Percentiles rank a stretch among this genome's conserved stretches.
phyloP scores from a whole-genome alignment of 1,140 invertebrate genomes.

The Diachasma alloeum region DNA sequence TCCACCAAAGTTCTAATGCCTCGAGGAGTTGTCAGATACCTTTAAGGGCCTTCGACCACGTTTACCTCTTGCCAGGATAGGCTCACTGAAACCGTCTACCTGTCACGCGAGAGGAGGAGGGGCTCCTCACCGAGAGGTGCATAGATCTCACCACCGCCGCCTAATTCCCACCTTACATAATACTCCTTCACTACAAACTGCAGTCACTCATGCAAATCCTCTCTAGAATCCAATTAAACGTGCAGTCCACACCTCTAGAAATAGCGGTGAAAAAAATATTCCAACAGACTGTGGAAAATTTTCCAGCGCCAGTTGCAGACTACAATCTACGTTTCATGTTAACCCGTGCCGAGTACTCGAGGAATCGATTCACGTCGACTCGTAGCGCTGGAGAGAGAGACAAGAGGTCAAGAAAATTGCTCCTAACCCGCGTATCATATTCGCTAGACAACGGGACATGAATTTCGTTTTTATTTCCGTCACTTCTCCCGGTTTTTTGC shows the following conservation, averaged over 20 bases:
- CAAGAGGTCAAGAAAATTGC: background rate
- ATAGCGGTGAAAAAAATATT: background rate
- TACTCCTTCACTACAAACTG: constrained; percentile 6
- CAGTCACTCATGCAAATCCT: constrained; percentile 18
- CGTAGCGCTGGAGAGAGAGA: background rate
- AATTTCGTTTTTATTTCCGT: background rate
- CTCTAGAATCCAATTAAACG: background rate
- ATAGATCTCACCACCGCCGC: background rate
- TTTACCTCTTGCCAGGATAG: background rate
- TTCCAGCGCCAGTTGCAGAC: background rate
- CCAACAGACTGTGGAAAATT: background rate
- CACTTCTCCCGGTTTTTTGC: background rate
- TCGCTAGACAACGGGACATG: background rate
- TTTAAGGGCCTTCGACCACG: background rate
- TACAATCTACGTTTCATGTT: background rate
- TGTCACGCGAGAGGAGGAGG: background rate
- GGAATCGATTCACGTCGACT: constrained; percentile 5
- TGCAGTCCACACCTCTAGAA: background rate
- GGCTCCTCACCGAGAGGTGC: background rate
- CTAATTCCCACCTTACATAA: constrained; percentile 13
- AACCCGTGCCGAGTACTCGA: background rate
- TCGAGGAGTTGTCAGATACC: background rate
- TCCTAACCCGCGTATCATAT: background rate
- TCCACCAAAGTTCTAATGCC: too few species aligned
- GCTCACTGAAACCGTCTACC: background rate